Percentiles rank a stretch among this genome's conserved stretches.
Conservation (phyloP, 2,888 invertebrate genomes). For the Aphidius colemani region DNA sequence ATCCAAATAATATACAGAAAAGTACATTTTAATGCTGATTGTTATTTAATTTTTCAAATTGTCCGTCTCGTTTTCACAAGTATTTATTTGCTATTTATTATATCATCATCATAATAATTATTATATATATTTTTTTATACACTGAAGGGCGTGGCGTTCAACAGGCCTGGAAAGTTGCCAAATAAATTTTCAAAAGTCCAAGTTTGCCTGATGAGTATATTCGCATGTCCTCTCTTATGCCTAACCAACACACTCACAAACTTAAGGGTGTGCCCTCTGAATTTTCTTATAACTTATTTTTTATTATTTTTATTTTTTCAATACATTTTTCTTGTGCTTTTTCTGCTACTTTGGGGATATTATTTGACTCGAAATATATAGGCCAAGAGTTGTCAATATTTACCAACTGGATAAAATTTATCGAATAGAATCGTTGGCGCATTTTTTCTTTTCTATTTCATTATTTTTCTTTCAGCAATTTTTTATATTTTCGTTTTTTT, state of each 20-base stretch:
- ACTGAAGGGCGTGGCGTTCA: conserved; percentile 53
- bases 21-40: not conserved
- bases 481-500: not conserved
- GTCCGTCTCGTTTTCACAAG: conserved; percentile 17
- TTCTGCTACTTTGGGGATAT: conserved; percentile 28
- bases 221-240: not conserved
- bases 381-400: conserved; percentile 38
- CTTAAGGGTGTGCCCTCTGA: not conserved
- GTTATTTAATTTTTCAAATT: not conserved
- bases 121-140: conserved; percentile 36
- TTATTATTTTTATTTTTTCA: conserved; percentile 4
- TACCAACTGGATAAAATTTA: conserved; percentile 35
- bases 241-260: no score
- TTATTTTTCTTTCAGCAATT: conserved; percentile 13
- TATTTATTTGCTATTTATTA: conserved; percentile 12
- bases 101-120: conserved; percentile 25
- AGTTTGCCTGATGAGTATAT: not conserved
- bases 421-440: conserved; percentile 28
- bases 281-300: not conserved
- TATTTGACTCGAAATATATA: conserved; percentile 35
- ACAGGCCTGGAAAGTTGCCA: conserved; percentile 54
- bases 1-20: not conserved
- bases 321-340: conserved; percentile 19
- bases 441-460: conserved; percentile 16
- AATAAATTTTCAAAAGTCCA: conserved; percentile 24